Percentiles rank a stretch among this genome's conserved stretches.
Evolutionary conservation across 2,113 vertebrate genomes (phyloP).

Genomic region (Syrrhaptes paradoxus): DNA sequence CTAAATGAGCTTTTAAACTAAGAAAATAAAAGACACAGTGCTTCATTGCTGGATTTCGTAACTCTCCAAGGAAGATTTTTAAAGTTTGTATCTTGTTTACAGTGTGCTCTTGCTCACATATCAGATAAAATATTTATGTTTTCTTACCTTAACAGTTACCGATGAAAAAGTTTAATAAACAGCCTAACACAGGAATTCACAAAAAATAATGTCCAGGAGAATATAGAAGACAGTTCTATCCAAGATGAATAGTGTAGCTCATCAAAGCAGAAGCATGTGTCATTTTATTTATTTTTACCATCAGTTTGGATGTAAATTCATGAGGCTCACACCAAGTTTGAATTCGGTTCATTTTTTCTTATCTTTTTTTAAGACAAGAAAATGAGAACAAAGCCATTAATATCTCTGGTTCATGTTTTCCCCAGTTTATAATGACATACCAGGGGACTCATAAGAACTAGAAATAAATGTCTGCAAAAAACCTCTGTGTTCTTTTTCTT

Average conservation of each 20-base stretch:
- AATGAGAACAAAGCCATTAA: constrained; percentile 15
- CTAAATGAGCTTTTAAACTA: constrained; percentile 4
- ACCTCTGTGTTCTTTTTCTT: background rate
- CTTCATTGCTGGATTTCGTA: background rate
- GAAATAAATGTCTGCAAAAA: background rate
- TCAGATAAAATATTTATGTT: background rate
- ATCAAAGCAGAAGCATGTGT: background rate
- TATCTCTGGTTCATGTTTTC: background rate
- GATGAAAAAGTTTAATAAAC: constrained; percentile 32
- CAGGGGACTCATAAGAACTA: constrained; percentile 13
- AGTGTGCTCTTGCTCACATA: background rate
- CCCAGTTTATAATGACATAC: background rate
- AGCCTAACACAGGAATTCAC: background rate
- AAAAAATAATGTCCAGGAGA: background rate
- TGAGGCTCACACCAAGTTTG: background rate
- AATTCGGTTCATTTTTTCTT: background rate
- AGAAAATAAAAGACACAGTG: background rate
- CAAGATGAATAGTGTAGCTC: background rate
- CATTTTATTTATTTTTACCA: background rate
- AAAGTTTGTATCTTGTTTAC: constrained; percentile 12
- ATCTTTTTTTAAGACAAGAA: background rate
- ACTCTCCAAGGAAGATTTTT: constrained; percentile 8
- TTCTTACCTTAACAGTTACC: constrained; percentile 40
- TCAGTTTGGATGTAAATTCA: background rate
- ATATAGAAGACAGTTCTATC: background rate